Evolutionary conservation across 2,113 vertebrate species (phyloP), one percentile per base, ranked within the genome.

Genomic region (Stegastes partitus): DNA sequence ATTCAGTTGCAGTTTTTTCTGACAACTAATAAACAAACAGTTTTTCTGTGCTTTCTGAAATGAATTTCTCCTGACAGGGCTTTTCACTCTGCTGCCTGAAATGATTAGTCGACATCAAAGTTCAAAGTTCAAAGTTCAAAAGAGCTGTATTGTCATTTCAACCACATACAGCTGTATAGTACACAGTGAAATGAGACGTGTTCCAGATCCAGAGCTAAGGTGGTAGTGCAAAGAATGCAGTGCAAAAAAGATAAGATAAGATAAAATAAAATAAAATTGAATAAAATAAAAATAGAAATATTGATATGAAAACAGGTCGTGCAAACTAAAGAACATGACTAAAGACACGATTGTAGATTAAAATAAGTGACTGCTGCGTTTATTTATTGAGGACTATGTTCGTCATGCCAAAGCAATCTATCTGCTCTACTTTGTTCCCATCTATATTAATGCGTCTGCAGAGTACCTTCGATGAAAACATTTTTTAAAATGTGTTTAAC

Each of bases 391-490:
- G 39, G 45, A 12, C 0, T 53, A 45, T 3, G 3, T 42, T 21
- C n/a, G n/a, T 12, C 1, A n/a, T 61, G 78, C 63, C 62, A 76
- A 50, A 31, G 39, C 18, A 7, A 39, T 78, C 37, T 45, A 11
- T 74, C 54, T 7, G 5, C 54, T 71, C 44, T 19, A 42, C 31
- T 70, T 55, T 4, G 54, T 50, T 68, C 47, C 12, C n/a, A n/a
- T 67, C 66, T 63, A 67, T 67, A 54, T 82, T 84, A 56, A 71
- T 70, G 57, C 68, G 7, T 62, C 28, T 2, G 26, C 56, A 83
- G 80, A 7, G 12, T 2, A 68, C 22, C 42, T 62, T 71, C 51
- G 1, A 58, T 50, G 1, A 59, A 65, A 74, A 19, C 22, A 7
- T 37, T 64, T 57, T 37, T 74, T 15, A 2, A 54, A 57, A 51